These are phyloP conservation scores for Zaprionus ornatus DNA, from an alignment of 1,140 invertebrate genomes.

Conservation along the genomic window DNA sequence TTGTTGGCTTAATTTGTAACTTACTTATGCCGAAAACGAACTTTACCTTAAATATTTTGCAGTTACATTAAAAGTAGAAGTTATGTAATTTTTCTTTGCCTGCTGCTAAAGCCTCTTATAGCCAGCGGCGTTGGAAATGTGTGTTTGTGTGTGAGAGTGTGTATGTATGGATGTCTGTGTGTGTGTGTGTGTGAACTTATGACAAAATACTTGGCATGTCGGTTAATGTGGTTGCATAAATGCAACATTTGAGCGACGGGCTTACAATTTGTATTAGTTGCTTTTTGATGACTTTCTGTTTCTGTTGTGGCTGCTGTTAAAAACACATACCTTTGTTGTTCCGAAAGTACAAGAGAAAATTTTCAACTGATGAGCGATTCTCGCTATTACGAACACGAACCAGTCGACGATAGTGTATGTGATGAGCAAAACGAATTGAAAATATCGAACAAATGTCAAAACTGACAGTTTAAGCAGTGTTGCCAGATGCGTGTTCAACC, in stretches of 20 bases:
- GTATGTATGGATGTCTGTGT: constrained; percentile 19
- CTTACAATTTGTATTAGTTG: constrained; percentile 63
- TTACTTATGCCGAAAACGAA: constrained; percentile 51
- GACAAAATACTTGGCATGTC: constrained; percentile 55
- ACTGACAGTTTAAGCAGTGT: constrained; percentile 46
- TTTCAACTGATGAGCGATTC: constrained; percentile 65
- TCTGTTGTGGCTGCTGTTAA: constrained; percentile 26
- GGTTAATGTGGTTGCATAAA: constrained; percentile 51
- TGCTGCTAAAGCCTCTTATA: constrained; percentile 57
- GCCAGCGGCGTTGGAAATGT: constrained; percentile 55
- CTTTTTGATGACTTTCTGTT: constrained; percentile 32
- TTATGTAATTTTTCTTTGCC: constrained; percentile 71
- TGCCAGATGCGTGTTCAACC: constrained; percentile 24
- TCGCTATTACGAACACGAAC: constrained; percentile 59
- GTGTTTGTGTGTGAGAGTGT: constrained; percentile 31
- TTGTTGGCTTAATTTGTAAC: constrained; percentile 51
- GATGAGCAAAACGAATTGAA: constrained; percentile 12
- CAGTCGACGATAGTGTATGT: constrained; percentile 39
- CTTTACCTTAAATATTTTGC: constrained; percentile 41
- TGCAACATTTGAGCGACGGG: constrained; percentile 47
- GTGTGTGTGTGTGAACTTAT: constrained; percentile 48
- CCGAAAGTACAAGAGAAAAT: constrained; percentile 72
- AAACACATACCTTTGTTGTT: constrained; percentile 79
- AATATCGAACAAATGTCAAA: constrained; percentile 50
- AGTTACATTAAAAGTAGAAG: constrained; percentile 41